phyloP scores from a whole-genome alignment of 92 coral and sea anemone genomes.

The Bergia puertoricense region DNA sequence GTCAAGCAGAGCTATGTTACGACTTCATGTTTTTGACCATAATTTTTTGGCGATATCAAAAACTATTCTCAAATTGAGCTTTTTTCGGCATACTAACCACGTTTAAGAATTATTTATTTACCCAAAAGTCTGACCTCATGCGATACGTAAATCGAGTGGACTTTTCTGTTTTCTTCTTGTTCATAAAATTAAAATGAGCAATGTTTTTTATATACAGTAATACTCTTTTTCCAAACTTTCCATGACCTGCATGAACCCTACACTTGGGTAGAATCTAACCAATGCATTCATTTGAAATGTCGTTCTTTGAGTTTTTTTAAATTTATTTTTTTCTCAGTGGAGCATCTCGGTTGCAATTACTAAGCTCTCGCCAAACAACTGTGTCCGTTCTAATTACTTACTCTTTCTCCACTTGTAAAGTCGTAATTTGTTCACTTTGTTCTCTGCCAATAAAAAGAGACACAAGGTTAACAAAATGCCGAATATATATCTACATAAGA shows the following conservation, averaged over 20 bases:
- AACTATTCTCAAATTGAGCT: too few relatives aligned
- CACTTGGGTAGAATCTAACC: neutral
- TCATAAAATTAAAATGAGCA: too few relatives aligned
- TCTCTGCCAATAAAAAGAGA: conserved; percentile 63
- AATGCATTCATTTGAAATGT: neutral
- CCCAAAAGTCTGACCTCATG: too few relatives aligned
- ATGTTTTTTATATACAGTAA: too few relatives aligned
- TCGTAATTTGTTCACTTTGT: conserved; percentile 80
- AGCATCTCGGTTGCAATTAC: neutral
- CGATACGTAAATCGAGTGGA: too few relatives aligned
- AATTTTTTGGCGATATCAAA: too few relatives aligned
- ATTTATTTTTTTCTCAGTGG: too few relatives aligned
- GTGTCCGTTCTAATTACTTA: conserved; percentile 45
- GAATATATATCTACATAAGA: neutral
- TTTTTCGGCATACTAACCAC: too few relatives aligned
- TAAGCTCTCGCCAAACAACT: too few relatives aligned
- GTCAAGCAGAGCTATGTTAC: neutral
- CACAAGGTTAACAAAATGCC: neutral
- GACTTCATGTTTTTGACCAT: neutral
- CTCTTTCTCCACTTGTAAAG: conserved; percentile 89
- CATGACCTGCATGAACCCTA: neutral
- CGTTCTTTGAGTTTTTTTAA: neutral
- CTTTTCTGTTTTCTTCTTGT: too few relatives aligned
- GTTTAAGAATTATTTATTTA: too few relatives aligned
- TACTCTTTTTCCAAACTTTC: too few relatives aligned